Evolutionary conservation across 2,888 invertebrate genomes (phyloP), one percentile per base, ranked within the genome.

Genomic region (Drosophila ezoana): DNA sequence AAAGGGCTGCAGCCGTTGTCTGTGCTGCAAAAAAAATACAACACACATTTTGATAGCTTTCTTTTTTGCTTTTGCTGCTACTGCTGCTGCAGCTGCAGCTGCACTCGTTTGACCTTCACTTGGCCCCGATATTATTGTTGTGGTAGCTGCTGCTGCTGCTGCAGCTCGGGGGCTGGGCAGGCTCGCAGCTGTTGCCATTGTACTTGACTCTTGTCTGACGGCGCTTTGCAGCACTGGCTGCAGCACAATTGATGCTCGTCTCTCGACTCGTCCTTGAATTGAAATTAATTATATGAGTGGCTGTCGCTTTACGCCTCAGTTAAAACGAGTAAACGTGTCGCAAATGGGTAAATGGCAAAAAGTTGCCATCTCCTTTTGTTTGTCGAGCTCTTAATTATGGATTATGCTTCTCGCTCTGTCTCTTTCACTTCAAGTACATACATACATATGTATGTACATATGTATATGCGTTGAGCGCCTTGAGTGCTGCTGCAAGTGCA

Each of bases 21-120:
- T 80, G 23, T 18, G 68, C 70, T 67, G 65, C 78, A 57, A 49
- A 61, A 61, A 18, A 60, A 66, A 20, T n/a, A 58, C 28, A 71
- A 63, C 80, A 58, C 73, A 73, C 76, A 83, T 67, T 75, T 69
- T 84, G 62, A 72, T 69, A 63, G 75, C 72, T 77, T 70, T 51
- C 70, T 44, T 75, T 81, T 23, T 20, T 20, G 4, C 20, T 20
- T 20, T 20, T 6, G 23, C 23, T 28, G 28, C 4, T 38, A 16
- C 16, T 69, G 47, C 33, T 5, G 23, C 8, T 38, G 38, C 14
- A 66, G 44, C 33, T 71, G 72, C 52, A 63, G 58, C 63, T 76
- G 84, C 83, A 86, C 73, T 83, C 87, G 59, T 74, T 82, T 87
- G 84, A 88, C 84, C 84, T 85, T 85, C 84, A 79, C 62, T 85